phyloP scores from a whole-genome alignment of 2,113 vertebrate species.

The Prunella fulvescens region DNA sequence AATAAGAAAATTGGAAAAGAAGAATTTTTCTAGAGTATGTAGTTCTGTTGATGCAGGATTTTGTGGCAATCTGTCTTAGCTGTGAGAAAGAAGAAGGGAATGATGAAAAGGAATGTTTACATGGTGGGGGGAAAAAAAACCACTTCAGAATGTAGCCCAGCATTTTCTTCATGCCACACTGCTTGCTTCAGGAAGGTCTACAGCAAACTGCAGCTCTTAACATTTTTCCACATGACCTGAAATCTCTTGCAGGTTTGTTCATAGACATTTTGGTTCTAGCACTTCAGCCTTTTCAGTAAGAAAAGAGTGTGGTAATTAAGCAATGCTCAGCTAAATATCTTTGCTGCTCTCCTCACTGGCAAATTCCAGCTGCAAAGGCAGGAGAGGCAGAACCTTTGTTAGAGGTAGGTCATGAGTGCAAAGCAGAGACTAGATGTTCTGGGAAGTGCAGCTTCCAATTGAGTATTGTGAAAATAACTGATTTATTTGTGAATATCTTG shows the following conservation, averaged over 20 bases:
- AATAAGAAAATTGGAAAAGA: neutral
- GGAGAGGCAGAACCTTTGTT: neutral
- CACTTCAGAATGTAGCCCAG: neutral
- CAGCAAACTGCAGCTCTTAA: neutral
- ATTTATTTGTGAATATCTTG: neutral
- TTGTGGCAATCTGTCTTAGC: neutral
- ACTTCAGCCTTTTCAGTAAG: neutral
- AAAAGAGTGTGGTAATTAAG: neutral
- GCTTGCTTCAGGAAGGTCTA: neutral
- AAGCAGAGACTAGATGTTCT: neutral
- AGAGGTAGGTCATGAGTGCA: neutral
- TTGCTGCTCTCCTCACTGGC: neutral
- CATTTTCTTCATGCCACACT: neutral
- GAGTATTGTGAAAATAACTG: neutral
- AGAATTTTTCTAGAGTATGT: neutral
- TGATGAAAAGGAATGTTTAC: neutral
- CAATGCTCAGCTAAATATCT: neutral
- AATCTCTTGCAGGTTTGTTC: neutral
- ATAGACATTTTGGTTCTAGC: neutral
- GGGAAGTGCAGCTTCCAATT: neutral
- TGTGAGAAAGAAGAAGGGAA: neutral
- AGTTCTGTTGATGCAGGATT: neutral
- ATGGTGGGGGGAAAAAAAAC: accelerated
- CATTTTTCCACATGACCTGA: neutral
- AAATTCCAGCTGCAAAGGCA: neutral